Percentiles rank a stretch among this genome's conserved stretches.
These are phyloP conservation scores for Saccopteryx leptura DNA, from an alignment of 2,113 vertebrate genomes.

Conservation along the genomic window DNA sequence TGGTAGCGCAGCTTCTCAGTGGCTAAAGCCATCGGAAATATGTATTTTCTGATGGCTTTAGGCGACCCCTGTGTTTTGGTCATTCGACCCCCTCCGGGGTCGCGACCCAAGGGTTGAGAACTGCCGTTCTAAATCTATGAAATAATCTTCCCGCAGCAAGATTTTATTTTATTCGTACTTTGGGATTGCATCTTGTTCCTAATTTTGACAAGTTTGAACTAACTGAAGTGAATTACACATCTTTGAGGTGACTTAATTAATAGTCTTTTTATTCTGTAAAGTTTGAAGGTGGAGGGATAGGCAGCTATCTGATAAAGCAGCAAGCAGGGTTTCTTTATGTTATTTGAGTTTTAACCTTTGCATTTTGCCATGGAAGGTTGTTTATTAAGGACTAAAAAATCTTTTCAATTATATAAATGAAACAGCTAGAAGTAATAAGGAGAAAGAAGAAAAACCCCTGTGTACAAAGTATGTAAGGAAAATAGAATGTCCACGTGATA, in stretches of 20 bases:
- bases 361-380: not conserved
- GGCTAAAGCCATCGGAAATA: no score
- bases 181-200: not conserved
- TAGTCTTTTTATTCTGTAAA: not conserved
- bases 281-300: not conserved
- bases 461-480: not conserved
- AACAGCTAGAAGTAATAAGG: no score
- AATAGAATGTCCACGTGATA: not conserved
- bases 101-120: no score
- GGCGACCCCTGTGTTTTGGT: no score
- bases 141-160: not conserved
- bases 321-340: not conserved
- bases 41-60: no score
- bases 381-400: no score
- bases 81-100: no score
- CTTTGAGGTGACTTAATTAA: not conserved
- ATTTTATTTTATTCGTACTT: constrained; percentile 48
- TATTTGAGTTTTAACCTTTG: not conserved
- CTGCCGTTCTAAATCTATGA: not conserved
- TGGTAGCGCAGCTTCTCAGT: no score
- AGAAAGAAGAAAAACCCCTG: no score
- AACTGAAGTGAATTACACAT: not conserved
- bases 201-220: constrained; percentile 50
- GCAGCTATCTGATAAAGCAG: not conserved
- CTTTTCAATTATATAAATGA: no score